These are phyloP conservation scores for Ischnus inquisitorius DNA, from an alignment of 2,888 invertebrate genomes.

Conservation along the genomic window DNA sequence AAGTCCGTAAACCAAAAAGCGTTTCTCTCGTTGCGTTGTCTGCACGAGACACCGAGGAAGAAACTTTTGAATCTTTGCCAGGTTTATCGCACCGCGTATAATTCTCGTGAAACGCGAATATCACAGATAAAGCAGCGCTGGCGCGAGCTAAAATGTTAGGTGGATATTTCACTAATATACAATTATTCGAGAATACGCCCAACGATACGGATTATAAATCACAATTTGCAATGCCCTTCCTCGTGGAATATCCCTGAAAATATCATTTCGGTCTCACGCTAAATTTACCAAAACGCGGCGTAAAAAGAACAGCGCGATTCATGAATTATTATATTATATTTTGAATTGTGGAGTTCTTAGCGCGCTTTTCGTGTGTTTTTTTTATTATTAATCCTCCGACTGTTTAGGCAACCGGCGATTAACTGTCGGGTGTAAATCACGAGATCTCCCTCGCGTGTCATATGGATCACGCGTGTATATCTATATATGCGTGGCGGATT, in stretches of 20 bases:
- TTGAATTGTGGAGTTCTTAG: slow-evolving; percentile 8
- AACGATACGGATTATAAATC: slow-evolving; percentile 63
- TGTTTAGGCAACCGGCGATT: slow-evolving; percentile 33
- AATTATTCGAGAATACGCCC: slow-evolving; percentile 69
- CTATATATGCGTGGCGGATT: background rate
- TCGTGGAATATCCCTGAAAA: slow-evolving; percentile 16
- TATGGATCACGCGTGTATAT: slow-evolving; percentile 5
- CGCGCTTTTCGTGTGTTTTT: background rate
- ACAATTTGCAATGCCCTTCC: slow-evolving; percentile 56
- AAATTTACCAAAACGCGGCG: background rate
- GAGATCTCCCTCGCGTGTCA: slow-evolving; percentile 31
- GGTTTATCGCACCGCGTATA: background rate
- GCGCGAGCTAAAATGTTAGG: background rate
- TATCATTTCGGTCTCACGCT: slow-evolving; percentile 34
- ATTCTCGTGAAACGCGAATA: background rate
- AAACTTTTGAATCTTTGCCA: background rate
- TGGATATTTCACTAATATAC: slow-evolving; percentile 62
- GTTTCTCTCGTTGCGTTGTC: background rate
- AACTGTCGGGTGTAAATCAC: slow-evolving; percentile 30
- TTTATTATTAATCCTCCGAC: slow-evolving; percentile 16
- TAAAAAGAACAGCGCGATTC: background rate
- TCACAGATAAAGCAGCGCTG: background rate
- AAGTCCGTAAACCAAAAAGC: background rate
- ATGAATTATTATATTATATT: background rate
- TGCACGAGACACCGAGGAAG: background rate